phyloP scores from a whole-genome alignment of 2,888 invertebrate species.

The Didymodactylos carnosus region DNA sequence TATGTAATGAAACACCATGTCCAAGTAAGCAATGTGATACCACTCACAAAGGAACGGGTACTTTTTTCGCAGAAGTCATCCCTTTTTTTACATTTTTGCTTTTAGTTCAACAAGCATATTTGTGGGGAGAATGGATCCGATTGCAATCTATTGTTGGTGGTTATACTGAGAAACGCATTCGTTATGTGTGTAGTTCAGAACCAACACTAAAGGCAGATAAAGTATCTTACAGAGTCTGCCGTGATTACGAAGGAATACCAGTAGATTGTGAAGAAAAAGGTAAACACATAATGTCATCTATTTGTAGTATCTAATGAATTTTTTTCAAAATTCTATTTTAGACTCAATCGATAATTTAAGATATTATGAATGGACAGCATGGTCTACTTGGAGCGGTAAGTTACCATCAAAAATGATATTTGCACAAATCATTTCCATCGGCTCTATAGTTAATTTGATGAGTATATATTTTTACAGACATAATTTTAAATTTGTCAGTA shows the following conservation, averaged over 20 bases:
- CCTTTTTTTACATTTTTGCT: not conserved
- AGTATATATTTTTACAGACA: too few species aligned
- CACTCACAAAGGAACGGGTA: not conserved
- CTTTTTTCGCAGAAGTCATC: not conserved
- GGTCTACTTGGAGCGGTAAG: not conserved
- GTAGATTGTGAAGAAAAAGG: not conserved
- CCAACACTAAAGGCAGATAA: not conserved
- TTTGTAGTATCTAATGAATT: too few species aligned
- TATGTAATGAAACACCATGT: constrained; percentile 4
- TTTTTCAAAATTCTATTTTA: not conserved
- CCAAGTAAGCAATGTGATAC: not conserved
- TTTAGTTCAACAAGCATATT: not conserved
- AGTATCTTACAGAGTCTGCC: not conserved
- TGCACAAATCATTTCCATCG: too few species aligned
- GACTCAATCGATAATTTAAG: not conserved
- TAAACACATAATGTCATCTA: not conserved
- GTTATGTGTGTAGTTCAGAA: not conserved
- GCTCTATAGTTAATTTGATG: too few species aligned
- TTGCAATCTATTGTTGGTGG: not conserved
- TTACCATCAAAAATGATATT: too few species aligned
- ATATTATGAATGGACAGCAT: not conserved
- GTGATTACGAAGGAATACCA: not conserved
- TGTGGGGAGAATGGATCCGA: not conserved
- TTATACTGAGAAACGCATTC: not conserved
- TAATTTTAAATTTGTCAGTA: not conserved